Evolutionary conservation across 2,888 invertebrate genomes (phyloP), one percentile per base, ranked within the genome.

Genomic region (Rutpela maculata): DNA sequence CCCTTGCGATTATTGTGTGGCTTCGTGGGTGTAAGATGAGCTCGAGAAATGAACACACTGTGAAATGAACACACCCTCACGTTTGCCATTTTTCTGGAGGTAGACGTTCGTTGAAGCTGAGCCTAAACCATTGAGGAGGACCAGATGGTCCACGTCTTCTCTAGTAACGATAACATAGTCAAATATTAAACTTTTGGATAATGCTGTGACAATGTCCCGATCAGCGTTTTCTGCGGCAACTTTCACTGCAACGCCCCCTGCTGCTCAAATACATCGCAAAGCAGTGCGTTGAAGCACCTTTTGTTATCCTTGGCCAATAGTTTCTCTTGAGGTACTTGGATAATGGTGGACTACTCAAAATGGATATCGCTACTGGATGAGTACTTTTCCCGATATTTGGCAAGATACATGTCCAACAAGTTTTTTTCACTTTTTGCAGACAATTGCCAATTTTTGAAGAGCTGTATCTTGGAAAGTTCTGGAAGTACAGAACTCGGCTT

Each of bases 321-420:
- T 19, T 57, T 57, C 18, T 18, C 57, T 18, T 57, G 57, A 57
- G 57, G 18, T 26, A 57, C 18, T 57, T 57, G 12, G 57, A 57
- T 57, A 18, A 43, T 43, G 43, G 43, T 43, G 43, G 15, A 43
- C 15, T 43, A 10, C 15, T 43, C 43, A 43, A 15, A 43, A 15
- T 12, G n/a, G n/a, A 12, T 43, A 43, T 43, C 4, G 22, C 22
- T 26, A 4, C 22, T 3, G 22, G 22, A 26, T 26, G 22, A 26
- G 22, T 26, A 26, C n/a, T n/a, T n/a, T n/a, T n/a, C n/a, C n/a
- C n/a, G n/a, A n/a, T n/a, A n/a, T n/a, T n/a, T n/a, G n/a, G n/a
- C n/a, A n/a, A n/a, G n/a, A n/a, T n/a, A n/a, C n/a, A n/a, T n/a
- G n/a, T n/a, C n/a, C n/a, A n/a, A n/a, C n/a, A n/a, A n/a, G n/a